Evolutionary conservation across 2,888 invertebrate species (phyloP).

Genomic region (Panopea generosa): DNA sequence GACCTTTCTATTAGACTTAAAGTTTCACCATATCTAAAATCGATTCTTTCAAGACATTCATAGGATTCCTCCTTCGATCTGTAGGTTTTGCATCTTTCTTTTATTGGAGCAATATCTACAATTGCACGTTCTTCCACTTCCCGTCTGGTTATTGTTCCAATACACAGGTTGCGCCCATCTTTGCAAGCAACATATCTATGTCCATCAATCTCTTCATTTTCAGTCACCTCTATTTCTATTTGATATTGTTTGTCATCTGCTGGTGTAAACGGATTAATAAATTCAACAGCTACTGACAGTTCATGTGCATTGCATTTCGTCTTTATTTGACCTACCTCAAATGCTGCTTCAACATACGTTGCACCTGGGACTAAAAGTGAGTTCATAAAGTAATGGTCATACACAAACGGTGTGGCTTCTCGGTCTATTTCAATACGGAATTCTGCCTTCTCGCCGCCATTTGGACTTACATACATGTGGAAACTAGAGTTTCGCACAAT

Average conservation of each 20-base stretch:
- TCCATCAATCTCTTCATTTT: slow-evolving; percentile 11
- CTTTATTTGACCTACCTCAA: slow-evolving; percentile 42
- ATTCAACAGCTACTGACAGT: slow-evolving; percentile 32
- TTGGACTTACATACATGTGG: slow-evolving; percentile 29
- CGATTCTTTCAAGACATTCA: slow-evolving; percentile 29
- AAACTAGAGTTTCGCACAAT: slow-evolving; percentile 1
- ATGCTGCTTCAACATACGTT: slow-evolving; percentile 59
- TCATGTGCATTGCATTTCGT: background rate
- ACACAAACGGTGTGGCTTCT: slow-evolving; percentile 59
- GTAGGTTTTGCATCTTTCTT: slow-evolving; percentile 26
- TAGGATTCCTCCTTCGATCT: slow-evolving; percentile 43
- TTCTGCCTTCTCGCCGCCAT: background rate
- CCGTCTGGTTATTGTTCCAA: slow-evolving; percentile 8
- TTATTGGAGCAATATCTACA: slow-evolving; percentile 40
- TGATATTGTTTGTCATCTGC: slow-evolving; percentile 20
- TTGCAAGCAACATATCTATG: slow-evolving; percentile 12
- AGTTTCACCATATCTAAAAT: slow-evolving; percentile 54
- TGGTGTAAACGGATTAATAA: slow-evolving; percentile 41
- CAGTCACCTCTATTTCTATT: slow-evolving; percentile 21
- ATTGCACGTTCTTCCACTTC: background rate
- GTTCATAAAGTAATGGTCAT: slow-evolving; percentile 56
- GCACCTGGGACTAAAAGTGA: slow-evolving; percentile 64
- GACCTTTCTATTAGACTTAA: slow-evolving; percentile 46
- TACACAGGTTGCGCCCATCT: slow-evolving; percentile 20
- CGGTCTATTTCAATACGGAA: slow-evolving; percentile 44